phyloP scores from a whole-genome alignment of 1,140 invertebrate genomes.

The Heliconius hermathena region DNA sequence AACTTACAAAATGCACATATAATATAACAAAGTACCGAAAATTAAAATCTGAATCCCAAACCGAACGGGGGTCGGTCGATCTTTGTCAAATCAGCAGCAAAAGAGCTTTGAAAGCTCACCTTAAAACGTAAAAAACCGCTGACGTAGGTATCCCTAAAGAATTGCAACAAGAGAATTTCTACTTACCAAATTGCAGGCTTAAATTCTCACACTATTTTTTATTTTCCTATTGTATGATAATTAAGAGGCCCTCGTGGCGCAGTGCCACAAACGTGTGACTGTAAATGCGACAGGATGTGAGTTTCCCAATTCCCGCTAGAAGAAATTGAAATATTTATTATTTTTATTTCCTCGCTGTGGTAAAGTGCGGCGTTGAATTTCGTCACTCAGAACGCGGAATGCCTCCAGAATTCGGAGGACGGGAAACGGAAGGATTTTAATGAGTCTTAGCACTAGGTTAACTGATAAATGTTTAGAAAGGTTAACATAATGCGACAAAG shows the following conservation, averaged over 20 bases:
- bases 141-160: conserved; percentile 24
- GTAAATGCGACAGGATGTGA: too few relatives aligned
- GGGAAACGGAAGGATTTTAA: too few relatives aligned
- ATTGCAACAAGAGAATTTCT: conserved; percentile 27
- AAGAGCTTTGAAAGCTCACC: conserved; percentile 30
- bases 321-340: too few relatives aligned
- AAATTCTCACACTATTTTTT: conserved; percentile 24
- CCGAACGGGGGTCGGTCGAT: conserved; percentile 22
- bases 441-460: too few relatives aligned
- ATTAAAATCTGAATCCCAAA: conserved; percentile 22
- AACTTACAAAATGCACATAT: not conserved
- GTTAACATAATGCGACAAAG: too few relatives aligned
- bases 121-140: conserved; percentile 30
- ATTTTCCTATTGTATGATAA: not conserved
- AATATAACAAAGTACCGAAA: not conserved
- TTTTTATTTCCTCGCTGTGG: too few relatives aligned
- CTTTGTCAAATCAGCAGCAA: conserved; percentile 29
- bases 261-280: too few relatives aligned
- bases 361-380: too few relatives aligned
- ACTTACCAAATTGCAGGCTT: conserved; percentile 23
- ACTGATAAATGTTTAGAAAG: too few relatives aligned
- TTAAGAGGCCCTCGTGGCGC: not conserved
- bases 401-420: too few relatives aligned
- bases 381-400: too few relatives aligned
- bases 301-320: too few relatives aligned